phyloP scores from a whole-genome alignment of 2,113 vertebrate species.

The Saimiri boliviensis region DNA sequence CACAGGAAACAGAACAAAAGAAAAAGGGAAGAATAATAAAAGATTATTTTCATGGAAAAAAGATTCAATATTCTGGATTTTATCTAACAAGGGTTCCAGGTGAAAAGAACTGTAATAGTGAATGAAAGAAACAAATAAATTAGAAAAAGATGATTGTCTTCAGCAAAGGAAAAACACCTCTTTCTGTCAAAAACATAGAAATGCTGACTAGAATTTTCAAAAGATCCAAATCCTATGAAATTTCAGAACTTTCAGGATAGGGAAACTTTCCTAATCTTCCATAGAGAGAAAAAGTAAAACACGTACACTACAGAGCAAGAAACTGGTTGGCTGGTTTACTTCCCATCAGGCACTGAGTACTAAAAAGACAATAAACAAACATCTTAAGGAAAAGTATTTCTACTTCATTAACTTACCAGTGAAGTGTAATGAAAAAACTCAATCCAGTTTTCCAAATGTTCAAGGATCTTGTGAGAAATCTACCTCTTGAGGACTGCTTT shows the following conservation, averaged over 20 bases:
- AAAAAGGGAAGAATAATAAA: neutral
- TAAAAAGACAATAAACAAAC: neutral
- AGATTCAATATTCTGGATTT: neutral
- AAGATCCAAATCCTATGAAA: neutral
- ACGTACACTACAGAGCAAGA: neutral
- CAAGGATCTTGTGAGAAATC: neutral
- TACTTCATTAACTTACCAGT: neutral
- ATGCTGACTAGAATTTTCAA: neutral
- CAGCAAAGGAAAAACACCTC: neutral
- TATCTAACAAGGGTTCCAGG: neutral
- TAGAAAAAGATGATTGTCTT: neutral
- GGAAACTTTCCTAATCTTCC: neutral
- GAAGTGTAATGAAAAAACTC: neutral
- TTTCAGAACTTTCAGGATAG: neutral
- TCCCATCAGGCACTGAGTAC: neutral
- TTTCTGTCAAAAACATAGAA: neutral
- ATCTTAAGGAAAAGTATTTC: neutral
- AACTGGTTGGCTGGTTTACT: neutral
- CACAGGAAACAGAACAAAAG: neutral
- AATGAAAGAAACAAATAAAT: neutral
- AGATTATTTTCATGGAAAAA: neutral
- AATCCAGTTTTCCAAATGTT: neutral
- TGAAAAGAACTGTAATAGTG: neutral
- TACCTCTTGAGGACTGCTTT: neutral
- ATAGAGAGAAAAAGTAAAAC: neutral